Evolutionary conservation across 2,888 invertebrate species (phyloP), one percentile per base, ranked within the genome.

Genomic region (Amblyteles armatorius): DNA sequence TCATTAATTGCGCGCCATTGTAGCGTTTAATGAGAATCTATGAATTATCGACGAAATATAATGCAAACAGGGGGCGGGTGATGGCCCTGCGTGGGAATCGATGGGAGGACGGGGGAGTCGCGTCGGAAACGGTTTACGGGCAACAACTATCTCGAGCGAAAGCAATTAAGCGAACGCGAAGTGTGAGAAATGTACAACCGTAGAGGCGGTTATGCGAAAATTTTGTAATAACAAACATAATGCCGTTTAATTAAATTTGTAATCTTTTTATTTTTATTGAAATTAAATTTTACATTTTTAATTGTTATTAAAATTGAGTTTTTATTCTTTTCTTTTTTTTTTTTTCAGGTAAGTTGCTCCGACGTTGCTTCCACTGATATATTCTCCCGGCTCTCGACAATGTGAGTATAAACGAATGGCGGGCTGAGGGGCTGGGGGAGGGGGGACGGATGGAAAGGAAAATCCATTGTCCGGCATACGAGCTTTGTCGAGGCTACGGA

Each of bases 21-120:
- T 82, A 80, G 68, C 73, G 50, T 78, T 85, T 82, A 83, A 85
- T 85, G 82, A 85, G 82, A 85, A 82, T 80, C 85, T 80, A 83
- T 85, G 80, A 85, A 85, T 83, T 83, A 83, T 85, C 77, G 80
- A 57, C 82, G 78, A 85, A 83, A 80, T 80, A 40, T 69, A 40
- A 69, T 63, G 29, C 29, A 6, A 33, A 40, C 74, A 52, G 26
- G 69, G 63, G 44, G 22, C 22, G 50, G 26, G 69, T 67, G 36
- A 40, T n/a, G 44, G 73, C 52, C 36, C 36, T 48, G 63, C 63
- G 76, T 71, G 40, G 33, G 68, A 73, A 79, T 60, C 44, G 44
- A 48, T 48, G 44, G 44, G 22, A 0, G 13, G 22, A 26, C 26
- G 26, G 57, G 26, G 57, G 11, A 13, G 48, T 60, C 16, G 22